These are phyloP conservation scores for Antedon mediterranea DNA, from an alignment of 53 echinoderm and acorn worm genomes.

Conservation along the genomic window DNA sequence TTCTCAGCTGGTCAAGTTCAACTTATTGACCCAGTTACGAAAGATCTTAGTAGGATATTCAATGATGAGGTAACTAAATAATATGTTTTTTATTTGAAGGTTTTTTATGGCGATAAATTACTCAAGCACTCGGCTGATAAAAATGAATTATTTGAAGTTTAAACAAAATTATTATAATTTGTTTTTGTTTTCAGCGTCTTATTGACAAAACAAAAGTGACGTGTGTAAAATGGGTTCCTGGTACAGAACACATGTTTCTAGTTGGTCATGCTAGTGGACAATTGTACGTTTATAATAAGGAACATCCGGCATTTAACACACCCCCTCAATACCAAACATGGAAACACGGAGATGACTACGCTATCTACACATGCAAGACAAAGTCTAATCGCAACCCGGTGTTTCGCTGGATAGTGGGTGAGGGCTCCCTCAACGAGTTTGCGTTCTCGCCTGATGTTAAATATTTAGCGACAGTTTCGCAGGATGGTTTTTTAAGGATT, in stretches of 20 bases:
- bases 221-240: conserved; percentile 83
- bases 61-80: conserved; percentile 73
- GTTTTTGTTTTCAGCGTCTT: conserved; percentile 48
- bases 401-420: conserved; percentile 84
- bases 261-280: conserved; percentile 73
- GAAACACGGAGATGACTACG: conserved; percentile 89
- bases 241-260: conserved; percentile 95
- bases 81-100: background rate
- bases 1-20: conserved; percentile 98
- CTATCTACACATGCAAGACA: conserved; percentile 91
- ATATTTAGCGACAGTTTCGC: conserved; percentile 76
- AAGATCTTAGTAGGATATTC: conserved; percentile 85
- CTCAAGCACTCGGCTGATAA: no score
- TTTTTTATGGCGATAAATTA: background rate
- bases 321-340: conserved; percentile 83
- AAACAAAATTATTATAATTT: no score
- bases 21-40: conserved; percentile 84
- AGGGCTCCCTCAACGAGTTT: conserved; percentile 90
- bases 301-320: conserved; percentile 58
- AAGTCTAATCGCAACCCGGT: conserved; percentile 88
- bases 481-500: conserved; percentile 87
- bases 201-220: conserved; percentile 93
- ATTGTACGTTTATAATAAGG: conserved; percentile 92
- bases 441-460: conserved; percentile 75
- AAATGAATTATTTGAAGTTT: no score